A percentile compares a stretch with the other conserved stretches of the same genome.
Evolutionary conservation across 2,113 vertebrate genomes (phyloP).

Genomic region (Tachysurus fulvidraco): DNA sequence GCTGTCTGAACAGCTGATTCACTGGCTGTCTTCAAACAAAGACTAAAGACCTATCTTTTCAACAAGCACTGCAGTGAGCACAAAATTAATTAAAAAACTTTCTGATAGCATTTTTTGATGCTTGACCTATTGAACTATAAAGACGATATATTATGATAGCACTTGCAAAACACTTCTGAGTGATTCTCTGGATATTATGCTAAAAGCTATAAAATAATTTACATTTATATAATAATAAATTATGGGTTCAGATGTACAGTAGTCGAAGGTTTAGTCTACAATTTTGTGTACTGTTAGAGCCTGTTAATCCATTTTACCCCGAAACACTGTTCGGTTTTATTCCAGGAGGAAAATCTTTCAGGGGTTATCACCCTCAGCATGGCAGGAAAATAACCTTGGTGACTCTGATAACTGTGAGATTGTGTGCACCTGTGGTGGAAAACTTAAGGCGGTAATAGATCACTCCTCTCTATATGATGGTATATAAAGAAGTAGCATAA

Average conservation of each 20-base stretch:
- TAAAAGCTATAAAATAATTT: not conserved
- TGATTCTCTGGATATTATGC: not conserved
- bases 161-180: not conserved
- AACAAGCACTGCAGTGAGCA: not conserved
- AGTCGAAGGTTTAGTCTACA: not conserved
- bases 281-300: not conserved
- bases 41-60: not conserved
- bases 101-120: not conserved
- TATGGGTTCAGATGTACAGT: not conserved
- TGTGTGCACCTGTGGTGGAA: constrained; percentile 30
- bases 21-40: not conserved
- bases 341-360: not conserved
- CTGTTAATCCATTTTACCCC: not conserved
- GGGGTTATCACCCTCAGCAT: not conserved
- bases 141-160: not conserved
- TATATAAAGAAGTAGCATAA: constrained; percentile 62
- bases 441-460: not conserved
- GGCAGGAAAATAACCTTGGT: constrained; percentile 23
- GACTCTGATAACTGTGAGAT: constrained; percentile 35
- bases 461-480: not conserved
- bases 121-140: not conserved
- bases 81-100: not conserved
- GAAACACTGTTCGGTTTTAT: not conserved
- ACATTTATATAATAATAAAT: no score
- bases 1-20: not conserved